Evolutionary conservation across 2,113 vertebrate genomes (phyloP), one percentile per base, ranked within the genome.

Genomic region (Oncorhynchus clarkii): DNA sequence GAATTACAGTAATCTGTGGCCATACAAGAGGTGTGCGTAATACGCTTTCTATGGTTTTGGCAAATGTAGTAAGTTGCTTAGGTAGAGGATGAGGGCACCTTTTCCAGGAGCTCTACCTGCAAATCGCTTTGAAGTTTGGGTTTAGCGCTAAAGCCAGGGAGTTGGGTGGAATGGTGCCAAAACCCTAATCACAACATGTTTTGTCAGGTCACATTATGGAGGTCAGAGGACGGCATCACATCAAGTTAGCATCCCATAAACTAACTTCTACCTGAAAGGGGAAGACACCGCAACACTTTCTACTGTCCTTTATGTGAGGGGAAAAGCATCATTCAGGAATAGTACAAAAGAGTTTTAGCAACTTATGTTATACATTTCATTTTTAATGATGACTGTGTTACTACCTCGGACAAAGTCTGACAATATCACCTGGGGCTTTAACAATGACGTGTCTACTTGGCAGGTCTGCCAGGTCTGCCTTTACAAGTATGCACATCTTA

Each of bases 21-120:
- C 11, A 24, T 27, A 66, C 64, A 66, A 60, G 72, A 71, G 51
- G 57, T 48, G 69, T 20, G 16, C 45, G 24, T 34, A 70, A 49
- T 71, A 64, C 18, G 34, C 20, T 70, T 70, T 70, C 31, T 14
- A 22, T 11, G 14, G 14, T 70, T 57, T 29, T 29, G 26, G 27
- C 48, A 70, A 57, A 70, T 4, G 16, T 48, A 2, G 39, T 59
- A 76, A 76, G 67, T 69, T 5, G 68, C 74, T 76, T 76, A 67
- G 18, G n/a, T 22, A 39, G 26, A 76, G 49, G 67, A 76, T 34
- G 57, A 45, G 39, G 39, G 14, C 57, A 64, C 48, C 16, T 64
- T 71, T 26, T 71, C 16, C 20, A 51, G 18, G 20, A 72, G 51
- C 51, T 54, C 16, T 54, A 54, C 51, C 51, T 54, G 51, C 48